Conservation (phyloP, 2,113 vertebrate species). For the Hucho hucho region DNA sequence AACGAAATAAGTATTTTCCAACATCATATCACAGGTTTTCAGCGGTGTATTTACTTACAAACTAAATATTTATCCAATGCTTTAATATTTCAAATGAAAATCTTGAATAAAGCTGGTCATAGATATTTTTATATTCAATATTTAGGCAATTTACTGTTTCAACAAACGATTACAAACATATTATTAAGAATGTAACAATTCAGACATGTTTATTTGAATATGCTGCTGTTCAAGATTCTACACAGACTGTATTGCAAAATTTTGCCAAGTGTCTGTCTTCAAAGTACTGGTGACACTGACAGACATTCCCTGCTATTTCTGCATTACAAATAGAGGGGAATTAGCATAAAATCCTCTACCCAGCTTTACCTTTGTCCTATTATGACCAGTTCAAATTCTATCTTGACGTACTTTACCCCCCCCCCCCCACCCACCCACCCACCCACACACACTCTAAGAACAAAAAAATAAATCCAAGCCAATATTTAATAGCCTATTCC, state of each 20-base stretch:
- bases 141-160: neutral
- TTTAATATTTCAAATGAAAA: conserved; percentile 1
- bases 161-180: neutral
- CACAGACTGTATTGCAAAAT: neutral
- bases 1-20: neutral
- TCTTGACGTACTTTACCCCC: neutral
- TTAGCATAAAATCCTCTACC: neutral
- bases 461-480: neutral
- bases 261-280: neutral
- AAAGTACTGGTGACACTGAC: neutral
- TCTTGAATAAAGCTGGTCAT: neutral
- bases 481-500: neutral
- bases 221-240: neutral
- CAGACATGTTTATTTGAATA: neutral
- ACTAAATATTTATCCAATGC: neutral
- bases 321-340: neutral
- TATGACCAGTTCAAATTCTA: neutral
- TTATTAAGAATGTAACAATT: neutral
- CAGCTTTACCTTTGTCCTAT: neutral
- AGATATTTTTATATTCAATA: neutral
- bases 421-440: too few relatives aligned
- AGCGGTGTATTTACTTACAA: neutral
- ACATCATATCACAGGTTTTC: neutral
- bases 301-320: too few relatives aligned
- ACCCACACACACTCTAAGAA: neutral